Base-by-base conservation (phyloP, 2,888 invertebrate species). In the Pristionchus arcanus region DNA sequence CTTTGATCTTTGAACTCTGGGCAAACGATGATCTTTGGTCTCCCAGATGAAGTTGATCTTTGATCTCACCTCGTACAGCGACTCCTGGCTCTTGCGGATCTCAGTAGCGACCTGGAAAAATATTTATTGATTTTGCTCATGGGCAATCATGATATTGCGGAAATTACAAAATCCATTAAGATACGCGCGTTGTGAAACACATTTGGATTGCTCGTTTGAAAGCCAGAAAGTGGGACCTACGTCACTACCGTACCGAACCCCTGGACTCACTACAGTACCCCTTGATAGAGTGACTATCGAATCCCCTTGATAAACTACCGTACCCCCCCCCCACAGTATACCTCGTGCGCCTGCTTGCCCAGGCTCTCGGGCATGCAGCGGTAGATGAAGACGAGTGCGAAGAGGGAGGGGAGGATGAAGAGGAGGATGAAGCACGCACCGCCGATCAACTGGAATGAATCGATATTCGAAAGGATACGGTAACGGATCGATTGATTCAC, bases 281-380 rank as follows among this genome's bases (percentile, higher is more conserved):
- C n/a, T 42, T 9, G 9, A 42, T 49, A 13, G 42, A 49, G 13
- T 13, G 11, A 9, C 34, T 34, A 31, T 16, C 68, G 31, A 31
- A 68, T 28, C 31, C 28, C 68, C 42, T 42, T 42, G 42, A 5
- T 42, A 5, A 42, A 42, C 42, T 68, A 63, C 59, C 21, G 59
- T 63, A 63, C 21, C 59, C 31, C 5, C 15, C 34, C 34, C 13
- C 68, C 34, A n/a, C n/a, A n/a, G 74, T 37, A 4, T 16, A 85
- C 84, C 84, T 92, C 92, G 87, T 93, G 91, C 2, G 93, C 93
- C 59, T 93, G 91, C 42, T 90, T 91, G 55, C 93, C 92, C 37
- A 91, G 90, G 9, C 94, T 94, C 89, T 94, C 94, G 15, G 94
- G 94, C 90, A 94, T 91, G 87, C 91, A 93, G 21, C 93, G 90